Percentiles rank a stretch among this genome's conserved stretches.
These are phyloP conservation scores for Oncorhynchus kisutch DNA, from an alignment of 2,113 vertebrate species.

Conservation along the genomic window DNA sequence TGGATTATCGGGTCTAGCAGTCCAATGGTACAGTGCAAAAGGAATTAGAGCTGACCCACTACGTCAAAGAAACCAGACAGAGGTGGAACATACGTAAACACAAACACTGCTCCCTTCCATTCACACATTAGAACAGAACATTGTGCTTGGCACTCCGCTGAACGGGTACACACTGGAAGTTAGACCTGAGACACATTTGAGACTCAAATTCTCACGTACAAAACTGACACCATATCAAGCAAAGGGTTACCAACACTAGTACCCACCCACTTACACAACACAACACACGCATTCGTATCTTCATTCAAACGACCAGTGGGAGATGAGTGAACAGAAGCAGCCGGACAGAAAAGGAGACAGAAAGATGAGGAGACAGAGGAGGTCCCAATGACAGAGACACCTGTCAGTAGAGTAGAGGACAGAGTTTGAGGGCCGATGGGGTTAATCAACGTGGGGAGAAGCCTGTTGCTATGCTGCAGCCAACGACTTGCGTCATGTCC, in stretches of 20 bases:
- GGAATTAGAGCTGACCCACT: conserved; percentile 28
- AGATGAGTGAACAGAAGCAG: conserved; percentile 33
- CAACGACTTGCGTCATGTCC: conserved; percentile 96
- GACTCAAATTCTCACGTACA: background rate
- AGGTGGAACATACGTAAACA: conserved; percentile 56
- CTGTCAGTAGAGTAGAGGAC: conserved; percentile 30
- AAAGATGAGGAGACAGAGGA: conserved; percentile 51
- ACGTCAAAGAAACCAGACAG: conserved; percentile 38
- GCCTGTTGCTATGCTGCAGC: conserved; percentile 90
- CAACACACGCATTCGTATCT: background rate
- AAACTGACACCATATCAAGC: conserved; percentile 6
- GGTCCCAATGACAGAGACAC: conserved; percentile 17
- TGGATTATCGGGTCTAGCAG: conserved; percentile 20
- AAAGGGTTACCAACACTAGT: conserved; percentile 3
- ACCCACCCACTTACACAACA: background rate
- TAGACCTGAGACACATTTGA: conserved; percentile 2
- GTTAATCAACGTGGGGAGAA: conserved; percentile 85
- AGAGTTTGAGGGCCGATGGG: conserved; percentile 16
- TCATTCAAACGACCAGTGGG: conserved; percentile 21
- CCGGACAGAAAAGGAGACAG: conserved; percentile 18
- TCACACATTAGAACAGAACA: conserved; percentile 14
- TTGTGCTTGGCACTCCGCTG: conserved; percentile 57
- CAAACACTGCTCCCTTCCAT: conserved; percentile 42
- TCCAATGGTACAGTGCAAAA: conserved; percentile 46
- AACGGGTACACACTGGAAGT: background rate